Base-by-base conservation (phyloP, 2,888 invertebrate species). In the Cephonodes hylas region DNA sequence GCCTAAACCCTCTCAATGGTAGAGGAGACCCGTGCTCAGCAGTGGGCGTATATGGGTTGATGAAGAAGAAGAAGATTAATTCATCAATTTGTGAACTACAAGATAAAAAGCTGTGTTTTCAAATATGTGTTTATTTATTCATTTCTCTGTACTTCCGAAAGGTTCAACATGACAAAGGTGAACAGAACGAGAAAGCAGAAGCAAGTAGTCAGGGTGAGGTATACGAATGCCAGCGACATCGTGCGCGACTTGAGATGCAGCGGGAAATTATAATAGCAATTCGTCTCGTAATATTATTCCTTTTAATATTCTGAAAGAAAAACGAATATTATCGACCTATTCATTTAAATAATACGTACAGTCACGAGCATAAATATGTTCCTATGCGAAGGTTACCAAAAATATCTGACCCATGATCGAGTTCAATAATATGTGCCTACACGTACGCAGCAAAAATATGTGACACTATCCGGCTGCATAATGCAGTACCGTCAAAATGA, bases 141-240 rank as follows among this genome's bases (percentile, higher is more conserved):
- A 44, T 18, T 42, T 1, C 5, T 56, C 10, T 57, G 22, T 22
- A 15, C 22, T 27, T 56, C 23, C 22, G 20, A 57, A 45, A 57
- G 23, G 23, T 42, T 42, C 53, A 70, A 48, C 3, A 65, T 45
- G 42, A 75, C 46, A 31, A 76, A 25, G 0, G 70, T 59, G 7
- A 77, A 45, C 18, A 81, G 61, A 0, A 80, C 15, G 2, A 81
- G 25, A 61, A 70, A 68, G 66, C 68, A 77, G 8, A 67, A 63
- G 27, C 64, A 18, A 1, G 75, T 72, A 3, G 73, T 68, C 4
- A 66, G 59, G 5, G 72, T 25, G 22, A 80, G 53, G 59, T 72
- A 75, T 13, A 76, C 60, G 62, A 73, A 79, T 25, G 68, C 59
- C 46, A 71, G 63, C 0, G 77, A 70, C 81, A 82, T 80, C 15